Base-by-base conservation (phyloP, 64 coral and sea anemone species). In the Dendronephthya gigantea region DNA sequence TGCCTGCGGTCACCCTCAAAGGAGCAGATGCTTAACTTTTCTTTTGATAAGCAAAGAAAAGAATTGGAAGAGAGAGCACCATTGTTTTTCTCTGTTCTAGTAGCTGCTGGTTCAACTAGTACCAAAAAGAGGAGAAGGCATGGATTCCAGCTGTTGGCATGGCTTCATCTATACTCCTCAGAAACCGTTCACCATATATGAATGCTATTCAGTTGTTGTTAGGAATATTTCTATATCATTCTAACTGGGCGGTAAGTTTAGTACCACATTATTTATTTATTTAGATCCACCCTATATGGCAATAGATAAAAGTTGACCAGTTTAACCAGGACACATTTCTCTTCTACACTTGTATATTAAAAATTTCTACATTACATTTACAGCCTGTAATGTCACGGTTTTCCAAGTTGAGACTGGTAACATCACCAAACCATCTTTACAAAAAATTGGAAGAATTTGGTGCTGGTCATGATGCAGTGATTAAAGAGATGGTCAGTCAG, bases 401-500 rank as follows among this genome's bases (percentile, higher is more conserved):
- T 1, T 14, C 72, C 27, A 29, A 29, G 15, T 39, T 79, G 72
- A 79, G 72, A 29, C 36, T 79, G 72, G 72, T 79, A 36, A 79
- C 72, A 79, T 79, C 72, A 12, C 32, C 72, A 9, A 79, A 29
- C 32, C 72, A 79, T 39, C 72, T 79, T 12, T 79, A 79, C 36
- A 79, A 79, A 39, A 90, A 93, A 45, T 17, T 92, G 82, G 87
- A 92, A 83, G 84, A 92, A 39, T 92, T 86, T 92, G 91, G 91
- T 49, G 85, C 88, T 83, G 84, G 58, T 15, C 58, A 66, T 66
- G 58, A 66, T 15, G 58, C 19, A 22, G 58, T n/a, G 2, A 66
- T 30, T 7, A 66, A 66, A 66, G 58, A 66, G 29, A 66, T 66
- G 58, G 58, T 66, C 19, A 66, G 29, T 22, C 2, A 66, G 29